Base-by-base conservation (phyloP, 2,888 invertebrate species). In the Eustalomyia histrio region DNA sequence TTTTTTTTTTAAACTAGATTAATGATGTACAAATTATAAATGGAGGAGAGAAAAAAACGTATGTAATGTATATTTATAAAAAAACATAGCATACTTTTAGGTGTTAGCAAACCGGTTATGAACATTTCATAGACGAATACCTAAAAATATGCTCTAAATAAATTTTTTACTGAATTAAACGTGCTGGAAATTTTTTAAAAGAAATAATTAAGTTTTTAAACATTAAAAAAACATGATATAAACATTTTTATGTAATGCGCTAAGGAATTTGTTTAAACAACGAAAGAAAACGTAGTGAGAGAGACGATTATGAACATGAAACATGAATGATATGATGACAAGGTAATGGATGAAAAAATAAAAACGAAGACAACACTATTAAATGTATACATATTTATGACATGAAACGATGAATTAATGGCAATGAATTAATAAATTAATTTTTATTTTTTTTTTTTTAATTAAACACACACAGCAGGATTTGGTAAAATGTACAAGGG, bases 361-460 rank as follows among this genome's bases (percentile, higher is more conserved):
- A 35, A 39, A 52, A 72, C 72, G 8, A 8, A 57, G 14, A 52
- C 52, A 74, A 18, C 58, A 74, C 52, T 69, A 58, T 47, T 9
- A 72, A 33, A 33, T 58, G 24, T 21, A 55, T 58, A 29, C 7
- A 4, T 6, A n/a, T 33, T 58, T 55, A 71, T 75, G 79, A 80
- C 55, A 69, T 79, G 78, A 79, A 67, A 74, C 79, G 74, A 79
- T 79, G 79, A 74, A 64, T 71, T 43, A 53, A 74, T 75, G 79
- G 53, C 65, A 63, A 79, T 60, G 74, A 69, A 14, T 10, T 55
- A 35, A 29, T 29, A 29, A 29, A 24, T 3, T 3, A 24, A 24
- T 3, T 3, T 3, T 3, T 3, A 24, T 3, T 3, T 3, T 3
- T 3, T 3, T 24, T 3, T 3, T 3, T 24, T 3, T 3, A 43